Percentiles rank a stretch among this genome's conserved stretches.
These are phyloP conservation scores for Agapornis canus DNA, from an alignment of 2,797 vertebrate genomes.

Conservation along the genomic window DNA sequence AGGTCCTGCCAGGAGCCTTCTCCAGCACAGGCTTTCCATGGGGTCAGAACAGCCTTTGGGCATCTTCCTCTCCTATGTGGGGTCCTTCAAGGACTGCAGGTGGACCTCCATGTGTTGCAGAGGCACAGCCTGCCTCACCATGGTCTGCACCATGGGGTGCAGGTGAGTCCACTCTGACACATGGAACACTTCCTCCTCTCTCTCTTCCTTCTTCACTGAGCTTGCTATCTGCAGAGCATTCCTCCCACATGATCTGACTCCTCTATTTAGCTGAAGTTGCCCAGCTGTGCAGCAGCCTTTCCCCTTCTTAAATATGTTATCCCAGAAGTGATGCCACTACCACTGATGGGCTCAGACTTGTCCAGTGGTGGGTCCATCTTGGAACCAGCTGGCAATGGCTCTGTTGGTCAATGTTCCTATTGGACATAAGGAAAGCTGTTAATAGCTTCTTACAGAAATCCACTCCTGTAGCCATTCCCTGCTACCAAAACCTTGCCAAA, in stretches of 20 bases:
- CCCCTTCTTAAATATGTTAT: not conserved
- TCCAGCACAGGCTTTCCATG: not conserved
- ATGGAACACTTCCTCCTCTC: not conserved
- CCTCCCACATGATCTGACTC: not conserved
- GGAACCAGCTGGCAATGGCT: not conserved
- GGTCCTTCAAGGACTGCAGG: not conserved
- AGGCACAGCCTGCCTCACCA: not conserved
- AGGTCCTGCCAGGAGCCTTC: not conserved
- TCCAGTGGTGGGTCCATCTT: fast-evolving
- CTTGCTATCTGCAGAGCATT: not conserved
- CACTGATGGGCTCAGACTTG: not conserved
- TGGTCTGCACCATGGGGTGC: too few species aligned
- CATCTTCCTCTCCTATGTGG: not conserved
- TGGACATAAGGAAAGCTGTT: not conserved
- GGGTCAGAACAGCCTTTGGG: not conserved
- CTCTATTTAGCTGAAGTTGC: not conserved
- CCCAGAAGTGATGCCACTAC: not conserved
- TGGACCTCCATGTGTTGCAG: not conserved
- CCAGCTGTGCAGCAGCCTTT: not conserved
- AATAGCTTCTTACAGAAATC: not conserved
- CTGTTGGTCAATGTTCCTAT: not conserved
- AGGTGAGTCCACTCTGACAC: not conserved
- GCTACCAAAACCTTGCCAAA: not conserved
- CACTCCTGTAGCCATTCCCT: not conserved
- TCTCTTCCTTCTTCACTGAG: not conserved